phyloP scores from a whole-genome alignment of 2,113 vertebrate species.

The Toxotes chatareus region DNA sequence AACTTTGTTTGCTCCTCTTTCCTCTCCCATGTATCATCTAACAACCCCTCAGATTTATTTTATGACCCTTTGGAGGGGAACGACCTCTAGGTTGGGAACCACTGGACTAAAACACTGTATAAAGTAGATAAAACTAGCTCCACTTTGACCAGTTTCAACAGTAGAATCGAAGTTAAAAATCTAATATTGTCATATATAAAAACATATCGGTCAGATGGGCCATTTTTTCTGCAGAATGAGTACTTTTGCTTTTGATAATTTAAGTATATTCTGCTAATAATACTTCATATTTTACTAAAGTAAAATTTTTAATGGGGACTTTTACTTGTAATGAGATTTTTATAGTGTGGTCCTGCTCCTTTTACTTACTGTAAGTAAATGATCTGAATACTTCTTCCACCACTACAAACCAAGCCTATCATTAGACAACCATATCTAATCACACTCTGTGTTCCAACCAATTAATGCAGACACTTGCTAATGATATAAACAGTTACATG shows the following conservation, averaged over 20 bases:
- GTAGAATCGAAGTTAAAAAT: background rate
- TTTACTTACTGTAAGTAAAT: conserved; percentile 9
- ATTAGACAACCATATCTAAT: conserved; percentile 57
- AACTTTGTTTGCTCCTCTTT: background rate
- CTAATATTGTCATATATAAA: background rate
- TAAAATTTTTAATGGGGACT: background rate
- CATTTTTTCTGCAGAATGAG: background rate
- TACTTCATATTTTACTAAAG: background rate
- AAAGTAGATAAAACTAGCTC: background rate
- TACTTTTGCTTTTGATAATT: background rate
- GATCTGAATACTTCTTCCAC: conserved; percentile 18
- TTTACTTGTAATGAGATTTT: background rate
- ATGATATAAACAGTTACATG: conserved; percentile 61
- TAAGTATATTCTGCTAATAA: background rate
- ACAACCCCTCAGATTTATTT: background rate
- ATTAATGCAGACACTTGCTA: conserved; percentile 65
- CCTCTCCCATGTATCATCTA: background rate
- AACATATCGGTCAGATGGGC: background rate
- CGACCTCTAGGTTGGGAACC: background rate
- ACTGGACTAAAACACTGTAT: background rate
- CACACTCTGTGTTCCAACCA: conserved; percentile 57
- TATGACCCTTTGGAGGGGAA: background rate
- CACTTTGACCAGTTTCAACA: background rate
- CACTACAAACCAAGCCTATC: conserved; percentile 45
- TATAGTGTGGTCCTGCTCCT: background rate